Evolutionary conservation across 2,113 vertebrate genomes (phyloP), one percentile per base, ranked within the genome.

Genomic region (Thinocorus orbignyianus): DNA sequence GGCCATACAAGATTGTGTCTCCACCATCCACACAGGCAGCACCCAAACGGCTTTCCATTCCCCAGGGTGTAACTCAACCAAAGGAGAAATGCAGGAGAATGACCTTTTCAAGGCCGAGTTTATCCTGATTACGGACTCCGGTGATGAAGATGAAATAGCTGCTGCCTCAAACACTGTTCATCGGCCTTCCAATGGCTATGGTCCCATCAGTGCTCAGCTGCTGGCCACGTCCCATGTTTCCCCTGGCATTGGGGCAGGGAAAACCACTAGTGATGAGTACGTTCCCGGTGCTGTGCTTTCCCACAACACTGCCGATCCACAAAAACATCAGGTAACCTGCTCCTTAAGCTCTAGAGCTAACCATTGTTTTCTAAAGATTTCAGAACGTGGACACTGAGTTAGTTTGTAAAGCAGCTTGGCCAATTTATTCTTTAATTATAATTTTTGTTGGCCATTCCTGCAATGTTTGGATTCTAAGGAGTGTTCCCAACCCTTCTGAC

Each of bases 41-140:
- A 66, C n/a, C 26, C 65, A 1, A 81, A 93, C 60, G 0, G n/a
- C 72, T 93, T 96, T 92, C 80, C 90, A 87, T 93, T 77, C 70
- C 82, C 73, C 12, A 5, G 28, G 26, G 51, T 26, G 28, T 68
- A 76, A 94, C 76, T 26, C 24, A 4, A 96, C 72, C 23, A 26
- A 89, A 92, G 95, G 93, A 92, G 97, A 93, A 91, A 98, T 99
- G 98, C 97, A 98, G 42, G 98, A 98, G 66, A 94, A 97, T 78
- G 97, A 98, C 65, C 97, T 98, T 92, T 99, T 99, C 88, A 99
- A 98, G 97, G 98, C 98, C 11, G 98, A 99, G 77, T 98, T 98
- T 94, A 98, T 99, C 90, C 98, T 98, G 87, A 97, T 99, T 91
- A 98, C 98, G 33, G 98, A 99, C 91, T 97, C 97, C 0, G 97